Evolutionary conservation across 2,113 vertebrate species (phyloP), one percentile per base, ranked within the genome.

Genomic region (Perca schrenkii): DNA sequence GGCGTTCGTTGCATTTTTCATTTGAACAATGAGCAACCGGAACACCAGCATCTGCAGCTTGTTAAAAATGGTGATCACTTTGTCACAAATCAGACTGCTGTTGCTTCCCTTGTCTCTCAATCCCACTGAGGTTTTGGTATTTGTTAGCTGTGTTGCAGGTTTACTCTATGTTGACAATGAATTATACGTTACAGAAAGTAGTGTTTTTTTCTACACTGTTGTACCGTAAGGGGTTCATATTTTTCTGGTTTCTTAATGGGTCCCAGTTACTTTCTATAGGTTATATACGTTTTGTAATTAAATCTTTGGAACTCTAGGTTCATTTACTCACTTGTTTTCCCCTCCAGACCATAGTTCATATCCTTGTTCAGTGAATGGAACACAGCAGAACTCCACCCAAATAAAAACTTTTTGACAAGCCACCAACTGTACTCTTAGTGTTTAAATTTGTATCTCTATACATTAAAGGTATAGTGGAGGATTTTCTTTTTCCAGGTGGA

Each of bases 31-130:
- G 74, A 89, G 83, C 80, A 82, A 90, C 74, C 73, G 87, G 89
- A 90, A 91, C 67, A 69, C 40, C 67, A 21, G 68, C 83, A 89
- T 92, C 84, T 83, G 80, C 71, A 60, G 77, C 82, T 81, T 85
- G 86, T 93, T 92, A 87, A 85, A 74, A 71, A 72, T 56, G 86
- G 77, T 71, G 86, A 93, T 91, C 67, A 73, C 88, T 92, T 91
- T 92, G 93, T 93, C 91, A 67, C 65, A 76, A 82, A 88, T 89
- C 72, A 85, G 54, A 62, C 68, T 60, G 71, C 75, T 50, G 84
- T 64, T 76, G 85, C 79, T 85, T n/a, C 77, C 69, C 2, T 57
- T 67, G 70, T 40, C n/a, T 71, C 84, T 69, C 5, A 15, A 4
- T 78, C 43, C 80, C 63, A 16, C 19, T n/a, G 84, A 80, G 77